Percentiles rank a stretch among this genome's conserved stretches.
These are phyloP conservation scores for Neopipo cinnamomea DNA, from an alignment of 2,113 vertebrate genomes.

Conservation along the genomic window DNA sequence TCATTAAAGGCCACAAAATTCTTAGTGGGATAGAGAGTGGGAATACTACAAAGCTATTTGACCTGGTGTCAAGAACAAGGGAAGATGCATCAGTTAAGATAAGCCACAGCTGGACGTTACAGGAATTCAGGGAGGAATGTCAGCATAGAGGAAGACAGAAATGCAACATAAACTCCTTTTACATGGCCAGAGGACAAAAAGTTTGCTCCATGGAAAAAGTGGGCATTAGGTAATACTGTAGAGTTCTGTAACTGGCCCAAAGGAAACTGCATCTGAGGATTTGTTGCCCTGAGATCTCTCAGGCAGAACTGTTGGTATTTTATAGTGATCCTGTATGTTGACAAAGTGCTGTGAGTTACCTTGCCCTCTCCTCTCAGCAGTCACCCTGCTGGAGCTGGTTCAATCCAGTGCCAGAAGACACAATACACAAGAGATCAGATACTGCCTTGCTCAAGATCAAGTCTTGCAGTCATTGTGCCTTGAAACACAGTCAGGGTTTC, in stretches of 20 bases:
- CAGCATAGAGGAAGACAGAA: background rate
- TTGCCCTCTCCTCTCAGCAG: background rate
- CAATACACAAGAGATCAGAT: background rate
- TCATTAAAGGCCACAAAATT: constrained; percentile 41
- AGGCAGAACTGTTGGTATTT: background rate
- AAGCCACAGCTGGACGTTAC: constrained; percentile 35
- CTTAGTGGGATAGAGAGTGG: constrained; percentile 20
- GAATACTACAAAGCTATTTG: constrained; percentile 58
- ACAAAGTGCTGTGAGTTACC: background rate
- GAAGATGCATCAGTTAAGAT: constrained; percentile 45
- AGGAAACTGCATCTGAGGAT: background rate
- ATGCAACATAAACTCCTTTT: background rate
- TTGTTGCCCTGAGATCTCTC: background rate
- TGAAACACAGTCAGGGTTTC: background rate
- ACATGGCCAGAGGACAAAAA: background rate
- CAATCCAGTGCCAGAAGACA: background rate
- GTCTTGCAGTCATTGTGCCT: background rate
- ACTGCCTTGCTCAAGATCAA: background rate
- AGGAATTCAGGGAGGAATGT: constrained; percentile 65
- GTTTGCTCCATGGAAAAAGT: background rate
- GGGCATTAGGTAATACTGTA: background rate
- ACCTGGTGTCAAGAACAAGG: constrained; percentile 65
- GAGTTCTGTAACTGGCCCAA: background rate
- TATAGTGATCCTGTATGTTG: background rate
- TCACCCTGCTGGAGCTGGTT: background rate